A percentile compares a stretch with the other conserved stretches of the same genome.
Evolutionary conservation across 1,140 invertebrate genomes (phyloP).

Genomic region (Teleogryllus occipitalis): DNA sequence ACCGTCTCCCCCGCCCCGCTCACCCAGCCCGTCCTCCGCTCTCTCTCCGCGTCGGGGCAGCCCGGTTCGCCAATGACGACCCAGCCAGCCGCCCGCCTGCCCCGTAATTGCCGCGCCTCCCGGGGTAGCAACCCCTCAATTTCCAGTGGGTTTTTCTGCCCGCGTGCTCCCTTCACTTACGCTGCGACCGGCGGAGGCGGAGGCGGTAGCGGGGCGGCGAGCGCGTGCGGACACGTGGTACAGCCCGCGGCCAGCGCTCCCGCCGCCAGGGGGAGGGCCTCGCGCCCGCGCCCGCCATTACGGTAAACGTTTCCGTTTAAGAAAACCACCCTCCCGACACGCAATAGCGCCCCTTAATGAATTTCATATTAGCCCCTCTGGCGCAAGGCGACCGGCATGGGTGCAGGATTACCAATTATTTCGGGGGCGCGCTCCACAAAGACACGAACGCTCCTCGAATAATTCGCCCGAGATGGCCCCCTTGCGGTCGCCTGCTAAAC

Average conservation of each 20-base stretch:
- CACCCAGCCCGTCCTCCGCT: too few species aligned
- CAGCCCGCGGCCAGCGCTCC: background rate
- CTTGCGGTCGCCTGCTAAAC: too few species aligned
- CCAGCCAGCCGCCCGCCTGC: too few species aligned
- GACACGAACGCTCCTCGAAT: background rate
- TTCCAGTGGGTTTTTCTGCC: background rate
- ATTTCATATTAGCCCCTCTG: background rate
- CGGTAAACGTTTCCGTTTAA: background rate
- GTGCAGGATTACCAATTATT: background rate
- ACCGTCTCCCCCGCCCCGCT: too few species aligned
- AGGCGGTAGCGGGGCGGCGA: background rate
- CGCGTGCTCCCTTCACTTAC: too few species aligned
- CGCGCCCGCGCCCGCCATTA: background rate
- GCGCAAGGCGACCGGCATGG: background rate
- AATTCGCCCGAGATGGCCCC: too few species aligned
- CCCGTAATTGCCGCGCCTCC: background rate
- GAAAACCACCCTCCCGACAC: background rate
- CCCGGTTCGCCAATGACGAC: too few species aligned
- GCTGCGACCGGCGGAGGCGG: too few species aligned
- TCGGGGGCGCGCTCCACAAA: background rate
- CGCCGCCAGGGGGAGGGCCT: too few species aligned
- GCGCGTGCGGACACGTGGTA: background rate
- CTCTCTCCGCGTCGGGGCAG: too few species aligned
- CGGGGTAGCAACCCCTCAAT: background rate
- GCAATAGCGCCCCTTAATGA: background rate